Conservation (phyloP, 2,888 invertebrate genomes). For the Dioctria linearis region DNA sequence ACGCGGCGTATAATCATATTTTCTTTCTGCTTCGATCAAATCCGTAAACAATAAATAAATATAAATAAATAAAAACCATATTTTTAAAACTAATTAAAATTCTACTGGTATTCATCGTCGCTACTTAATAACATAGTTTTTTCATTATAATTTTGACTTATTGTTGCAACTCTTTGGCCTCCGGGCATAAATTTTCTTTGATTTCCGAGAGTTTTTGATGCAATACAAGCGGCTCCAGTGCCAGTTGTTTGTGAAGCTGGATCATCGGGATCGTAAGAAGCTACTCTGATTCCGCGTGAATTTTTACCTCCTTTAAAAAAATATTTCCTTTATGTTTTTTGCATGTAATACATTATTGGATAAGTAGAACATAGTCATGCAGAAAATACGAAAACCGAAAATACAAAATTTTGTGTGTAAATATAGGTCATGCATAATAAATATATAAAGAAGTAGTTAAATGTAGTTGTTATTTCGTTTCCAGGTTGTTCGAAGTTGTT, state of each 20-base stretch:
- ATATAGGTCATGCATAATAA: too few species aligned
- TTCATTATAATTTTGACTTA: conserved; percentile 92
- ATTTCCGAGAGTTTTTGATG: conserved; percentile 70
- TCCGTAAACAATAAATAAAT: conserved; percentile 30
- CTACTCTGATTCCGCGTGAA: conserved; percentile 78
- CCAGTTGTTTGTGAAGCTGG: conserved; percentile 68
- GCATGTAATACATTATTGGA: background rate
- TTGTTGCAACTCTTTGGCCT: conserved; percentile 84
- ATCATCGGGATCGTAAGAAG: conserved; percentile 80
- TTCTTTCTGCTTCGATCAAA: conserved; percentile 2
- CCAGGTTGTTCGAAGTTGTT: too few species aligned
- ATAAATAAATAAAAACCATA: too few species aligned
- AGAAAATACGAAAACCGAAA: too few species aligned
- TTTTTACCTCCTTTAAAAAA: conserved; percentile 74
- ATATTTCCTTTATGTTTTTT: background rate
- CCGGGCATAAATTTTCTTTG: conserved; percentile 75
- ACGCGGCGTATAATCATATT: background rate
- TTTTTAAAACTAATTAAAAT: conserved; percentile 26
- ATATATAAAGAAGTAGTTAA: too few species aligned
- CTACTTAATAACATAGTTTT: conserved; percentile 96
- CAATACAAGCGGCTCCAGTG: conserved; percentile 71
- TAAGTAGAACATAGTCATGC: background rate
- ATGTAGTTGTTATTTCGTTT: too few species aligned
- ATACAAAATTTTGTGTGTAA: too few species aligned
- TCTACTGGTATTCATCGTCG: conserved; percentile 93